These are phyloP conservation scores for Hydriomena furcata DNA, from an alignment of 2,888 invertebrate genomes.

Conservation along the genomic window DNA sequence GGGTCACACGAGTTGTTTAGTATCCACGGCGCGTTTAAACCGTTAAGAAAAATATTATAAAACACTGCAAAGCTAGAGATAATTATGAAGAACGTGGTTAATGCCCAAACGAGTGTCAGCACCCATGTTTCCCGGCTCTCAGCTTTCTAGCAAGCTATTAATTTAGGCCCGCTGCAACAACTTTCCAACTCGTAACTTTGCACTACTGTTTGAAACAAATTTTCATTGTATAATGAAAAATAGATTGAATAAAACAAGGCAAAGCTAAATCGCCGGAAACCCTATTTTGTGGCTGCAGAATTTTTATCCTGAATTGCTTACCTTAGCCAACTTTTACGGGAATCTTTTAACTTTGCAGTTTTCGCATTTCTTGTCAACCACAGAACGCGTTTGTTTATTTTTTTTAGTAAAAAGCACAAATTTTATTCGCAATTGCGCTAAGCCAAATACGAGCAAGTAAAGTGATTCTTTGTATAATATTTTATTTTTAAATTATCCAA, in stretches of 20 bases:
- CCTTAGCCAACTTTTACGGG: slow-evolving; percentile 17
- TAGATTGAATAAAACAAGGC: not conserved
- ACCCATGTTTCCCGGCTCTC: slow-evolving; percentile 34
- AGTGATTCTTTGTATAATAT: slow-evolving; percentile 9
- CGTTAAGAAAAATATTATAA: slow-evolving; percentile 44
- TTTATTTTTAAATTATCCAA: slow-evolving; percentile 42
- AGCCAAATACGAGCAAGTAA: not conserved
- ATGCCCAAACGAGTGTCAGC: slow-evolving; percentile 44
- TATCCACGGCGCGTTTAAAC: slow-evolving; percentile 32
- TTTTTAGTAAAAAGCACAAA: slow-evolving; percentile 25
- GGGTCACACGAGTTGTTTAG: slow-evolving; percentile 38
- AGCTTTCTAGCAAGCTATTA: slow-evolving; percentile 45
- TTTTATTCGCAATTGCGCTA: not conserved
- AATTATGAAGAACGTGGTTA: slow-evolving; percentile 54
- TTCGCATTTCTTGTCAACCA: slow-evolving; percentile 37
- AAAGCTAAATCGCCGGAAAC: not conserved
- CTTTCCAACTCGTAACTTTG: slow-evolving; percentile 37
- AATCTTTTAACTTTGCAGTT: slow-evolving; percentile 37
- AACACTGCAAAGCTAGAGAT: slow-evolving; percentile 46
- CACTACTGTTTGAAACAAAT: slow-evolving; percentile 7
- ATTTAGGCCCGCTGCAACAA: slow-evolving; percentile 43
- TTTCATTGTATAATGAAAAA: not conserved
- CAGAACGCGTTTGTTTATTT: slow-evolving; percentile 27
- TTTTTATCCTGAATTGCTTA: slow-evolving; percentile 19
- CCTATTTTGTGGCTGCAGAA: slow-evolving; percentile 1